These are phyloP conservation scores for Cyanistes caeruleus DNA, from an alignment of 2,113 vertebrate genomes.

Conservation along the genomic window DNA sequence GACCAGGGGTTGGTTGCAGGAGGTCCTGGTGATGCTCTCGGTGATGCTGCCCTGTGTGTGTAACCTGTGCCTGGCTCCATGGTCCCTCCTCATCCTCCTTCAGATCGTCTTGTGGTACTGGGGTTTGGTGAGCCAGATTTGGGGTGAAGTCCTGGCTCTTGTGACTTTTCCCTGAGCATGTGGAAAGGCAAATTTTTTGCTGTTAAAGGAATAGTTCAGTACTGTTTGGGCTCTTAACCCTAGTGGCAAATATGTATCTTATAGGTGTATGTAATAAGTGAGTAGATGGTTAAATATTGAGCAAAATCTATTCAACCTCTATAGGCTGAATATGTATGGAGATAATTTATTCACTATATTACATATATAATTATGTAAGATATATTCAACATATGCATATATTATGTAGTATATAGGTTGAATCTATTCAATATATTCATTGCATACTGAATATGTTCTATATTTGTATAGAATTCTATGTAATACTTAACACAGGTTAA, in stretches of 20 bases:
- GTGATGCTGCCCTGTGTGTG: not conserved
- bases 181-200: not conserved
- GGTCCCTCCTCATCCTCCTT: not conserved
- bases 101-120: not conserved
- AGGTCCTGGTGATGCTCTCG: not conserved
- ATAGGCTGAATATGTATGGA: not conserved
- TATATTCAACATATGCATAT: not conserved
- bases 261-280: rapidly evolving
- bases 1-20: not conserved
- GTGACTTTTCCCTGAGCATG: not conserved
- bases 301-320: not conserved
- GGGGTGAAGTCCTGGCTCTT: not conserved
- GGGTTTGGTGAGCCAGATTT: not conserved
- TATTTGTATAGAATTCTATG: not conserved
- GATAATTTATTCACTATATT: not conserved
- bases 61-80: not conserved
- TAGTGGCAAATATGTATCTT: not conserved
- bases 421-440: not conserved
- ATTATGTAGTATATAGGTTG: too few relatives aligned
- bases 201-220: not conserved
- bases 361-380: not conserved
- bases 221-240: rapidly evolving
- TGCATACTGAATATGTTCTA: not conserved
- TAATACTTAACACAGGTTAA: not conserved
- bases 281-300: not conserved